Evolutionary conservation across 2,113 vertebrate species (phyloP).

Genomic region (Anser brachyrhynchus): DNA sequence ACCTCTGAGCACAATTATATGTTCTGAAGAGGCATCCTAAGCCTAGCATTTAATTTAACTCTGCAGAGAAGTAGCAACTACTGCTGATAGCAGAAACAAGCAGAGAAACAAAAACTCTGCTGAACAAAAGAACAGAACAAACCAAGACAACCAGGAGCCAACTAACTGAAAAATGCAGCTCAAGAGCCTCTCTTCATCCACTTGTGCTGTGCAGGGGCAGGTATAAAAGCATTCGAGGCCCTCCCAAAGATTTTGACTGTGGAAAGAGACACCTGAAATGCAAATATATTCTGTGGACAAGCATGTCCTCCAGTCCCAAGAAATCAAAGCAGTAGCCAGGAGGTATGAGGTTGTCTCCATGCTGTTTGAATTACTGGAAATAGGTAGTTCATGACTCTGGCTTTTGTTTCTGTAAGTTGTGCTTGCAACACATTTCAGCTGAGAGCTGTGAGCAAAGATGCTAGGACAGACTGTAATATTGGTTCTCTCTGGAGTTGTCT

Average conservation of each 20-base stretch:
- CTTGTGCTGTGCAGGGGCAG: not conserved
- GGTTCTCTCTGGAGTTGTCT: not conserved
- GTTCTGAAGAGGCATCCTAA: not conserved
- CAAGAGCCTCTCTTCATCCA: accelerated
- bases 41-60: not conserved
- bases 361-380: not conserved
- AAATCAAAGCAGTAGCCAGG: not conserved
- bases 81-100: not conserved
- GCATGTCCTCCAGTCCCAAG: not conserved
- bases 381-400: not conserved
- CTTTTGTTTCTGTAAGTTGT: not conserved
- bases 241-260: not conserved
- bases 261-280: not conserved
- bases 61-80: accelerated
- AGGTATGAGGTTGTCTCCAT: accelerated
- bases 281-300: not conserved
- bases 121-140: not conserved
- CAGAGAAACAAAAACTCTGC: not conserved
- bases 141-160: not conserved
- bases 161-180: not conserved
- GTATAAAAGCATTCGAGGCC: not conserved
- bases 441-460: not conserved
- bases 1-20: not conserved
- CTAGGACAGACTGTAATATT: not conserved
- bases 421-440: not conserved